Conservation (phyloP, 2,797 vertebrate species). For the Anas capensis region DNA sequence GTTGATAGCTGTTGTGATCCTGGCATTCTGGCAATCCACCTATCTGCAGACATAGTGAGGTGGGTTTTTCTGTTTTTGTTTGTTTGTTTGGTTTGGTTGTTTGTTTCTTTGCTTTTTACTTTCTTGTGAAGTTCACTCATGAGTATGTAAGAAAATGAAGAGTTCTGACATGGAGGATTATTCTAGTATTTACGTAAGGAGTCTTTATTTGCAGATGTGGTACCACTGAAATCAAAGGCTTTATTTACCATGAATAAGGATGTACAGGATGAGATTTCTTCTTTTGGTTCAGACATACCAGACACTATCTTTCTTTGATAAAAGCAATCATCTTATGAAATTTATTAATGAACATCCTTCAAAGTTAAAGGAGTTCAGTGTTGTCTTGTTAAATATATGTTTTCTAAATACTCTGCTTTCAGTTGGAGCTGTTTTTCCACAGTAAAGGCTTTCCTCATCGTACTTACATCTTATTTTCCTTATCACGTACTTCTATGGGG, state of each 20-base stretch:
- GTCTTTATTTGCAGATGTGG: not conserved
- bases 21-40: not conserved
- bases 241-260: not conserved
- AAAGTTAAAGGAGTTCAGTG: not conserved
- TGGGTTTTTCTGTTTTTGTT: not conserved
- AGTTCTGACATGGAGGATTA: not conserved
- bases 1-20: not conserved
- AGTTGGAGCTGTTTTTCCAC: not conserved
- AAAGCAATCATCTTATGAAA: constrained; percentile 2
- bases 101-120: not conserved
- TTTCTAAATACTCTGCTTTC: not conserved
- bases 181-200: not conserved
- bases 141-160: not conserved
- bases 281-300: not conserved
- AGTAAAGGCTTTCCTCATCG: not conserved
- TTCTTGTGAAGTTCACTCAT: not conserved
- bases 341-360: not conserved
- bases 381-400: not conserved
- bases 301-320: not conserved
- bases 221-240: not conserved
- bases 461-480: no score
- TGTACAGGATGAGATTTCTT: not conserved
- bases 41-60: not conserved
- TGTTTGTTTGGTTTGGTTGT: not conserved
- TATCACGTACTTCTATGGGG: no score